These are phyloP conservation scores for Garrulus glandarius DNA, from an alignment of 2,797 vertebrate genomes.

Conservation along the genomic window DNA sequence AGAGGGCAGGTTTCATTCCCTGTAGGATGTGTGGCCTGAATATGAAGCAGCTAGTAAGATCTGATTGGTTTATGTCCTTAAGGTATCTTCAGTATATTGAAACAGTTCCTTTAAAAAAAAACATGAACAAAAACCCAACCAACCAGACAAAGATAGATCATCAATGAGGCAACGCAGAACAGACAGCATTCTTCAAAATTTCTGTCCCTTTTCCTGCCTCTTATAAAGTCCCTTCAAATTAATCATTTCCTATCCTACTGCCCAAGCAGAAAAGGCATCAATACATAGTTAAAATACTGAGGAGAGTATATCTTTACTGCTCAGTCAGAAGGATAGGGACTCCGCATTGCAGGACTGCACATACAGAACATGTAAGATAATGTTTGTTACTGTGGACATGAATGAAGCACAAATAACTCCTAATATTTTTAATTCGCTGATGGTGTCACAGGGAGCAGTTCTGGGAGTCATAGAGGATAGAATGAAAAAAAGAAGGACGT, in stretches of 20 bases:
- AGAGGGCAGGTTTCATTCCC: background rate
- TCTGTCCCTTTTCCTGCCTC: background rate
- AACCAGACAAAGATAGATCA: background rate
- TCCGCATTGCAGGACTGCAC: background rate
- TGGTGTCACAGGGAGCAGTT: background rate
- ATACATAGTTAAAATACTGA: background rate
- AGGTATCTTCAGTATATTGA: background rate
- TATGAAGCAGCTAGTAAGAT: background rate
- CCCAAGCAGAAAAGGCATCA: background rate
- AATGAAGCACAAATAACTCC: background rate
- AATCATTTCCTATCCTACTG: background rate
- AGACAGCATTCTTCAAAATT: background rate
- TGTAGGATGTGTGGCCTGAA: background rate
- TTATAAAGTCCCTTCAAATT: background rate
- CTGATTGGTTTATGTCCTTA: background rate
- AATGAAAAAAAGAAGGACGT: background rate
- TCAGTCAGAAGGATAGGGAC: background rate
- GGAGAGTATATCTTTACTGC: background rate
- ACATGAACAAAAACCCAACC: background rate
- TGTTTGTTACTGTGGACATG: background rate
- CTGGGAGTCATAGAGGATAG: background rate
- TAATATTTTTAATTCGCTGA: background rate
- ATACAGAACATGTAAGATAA: background rate
- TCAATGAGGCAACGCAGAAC: background rate
- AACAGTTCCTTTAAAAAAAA: background rate